Evolutionary conservation across 2,797 vertebrate species (phyloP).

Genomic region (Huso huso): DNA sequence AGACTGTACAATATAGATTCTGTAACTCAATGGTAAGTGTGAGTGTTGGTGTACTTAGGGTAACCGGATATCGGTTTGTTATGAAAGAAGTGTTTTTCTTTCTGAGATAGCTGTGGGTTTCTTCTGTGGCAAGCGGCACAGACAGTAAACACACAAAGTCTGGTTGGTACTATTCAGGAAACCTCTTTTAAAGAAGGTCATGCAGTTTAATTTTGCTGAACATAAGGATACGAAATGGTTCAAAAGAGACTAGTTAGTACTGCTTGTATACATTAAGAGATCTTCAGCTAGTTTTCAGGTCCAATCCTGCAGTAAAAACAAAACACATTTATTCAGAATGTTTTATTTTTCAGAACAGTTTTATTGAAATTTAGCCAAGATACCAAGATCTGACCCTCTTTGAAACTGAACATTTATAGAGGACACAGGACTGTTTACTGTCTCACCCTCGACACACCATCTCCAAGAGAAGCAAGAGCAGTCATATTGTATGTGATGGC

Average conservation of each 20-base stretch:
- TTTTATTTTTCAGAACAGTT: no score
- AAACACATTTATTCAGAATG: no score
- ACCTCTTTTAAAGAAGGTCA: no score
- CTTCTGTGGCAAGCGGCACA: neutral
- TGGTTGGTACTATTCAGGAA: conserved; percentile 1
- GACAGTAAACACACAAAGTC: conserved; percentile 2
- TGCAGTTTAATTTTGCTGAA: neutral
- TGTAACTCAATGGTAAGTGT: neutral
- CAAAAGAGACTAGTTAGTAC: no score
- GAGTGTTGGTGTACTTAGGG: neutral
- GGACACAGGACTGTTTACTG: conserved; percentile 17
- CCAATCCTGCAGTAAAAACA: no score
- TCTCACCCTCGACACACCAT: conserved; percentile 10
- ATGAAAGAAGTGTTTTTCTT: neutral
- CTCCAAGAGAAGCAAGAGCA: neutral
- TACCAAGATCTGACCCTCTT: conserved; percentile 17
- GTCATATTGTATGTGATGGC: neutral
- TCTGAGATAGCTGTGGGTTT: neutral
- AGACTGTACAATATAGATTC: no score
- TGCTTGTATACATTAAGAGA: no score
- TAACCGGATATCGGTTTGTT: neutral
- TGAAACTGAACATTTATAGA: conserved; percentile 12
- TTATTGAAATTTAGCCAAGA: neutral
- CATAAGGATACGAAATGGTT: no score
- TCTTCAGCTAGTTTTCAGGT: no score